Base-by-base conservation (phyloP, 1,140 invertebrate genomes). In the Pogonomyrmex barbatus region DNA sequence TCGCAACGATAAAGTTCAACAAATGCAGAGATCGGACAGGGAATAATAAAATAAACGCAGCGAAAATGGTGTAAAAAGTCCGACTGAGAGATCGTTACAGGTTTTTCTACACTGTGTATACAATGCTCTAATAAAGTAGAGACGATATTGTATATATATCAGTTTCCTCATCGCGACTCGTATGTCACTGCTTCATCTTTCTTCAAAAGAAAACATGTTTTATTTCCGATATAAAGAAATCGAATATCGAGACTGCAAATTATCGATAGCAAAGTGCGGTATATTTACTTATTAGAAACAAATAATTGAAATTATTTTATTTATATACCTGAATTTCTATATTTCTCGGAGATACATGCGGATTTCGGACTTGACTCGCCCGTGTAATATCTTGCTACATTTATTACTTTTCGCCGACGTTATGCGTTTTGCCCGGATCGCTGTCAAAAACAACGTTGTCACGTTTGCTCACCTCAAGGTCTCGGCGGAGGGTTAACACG, bases 391-490 rank as follows among this genome's bases (percentile, higher is more conserved):
- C 10, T 33, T 9, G 45, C 1, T 24, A 50, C 45, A 12, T 70
- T 36, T 71, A 54, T 36, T 39, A 10, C 17, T 78, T 65, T 2
- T 36, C 33, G n/a, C 4, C 45, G 42, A 81, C 50, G 1, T 68
- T 54, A 30, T n/a, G 4, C 62, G n/a, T 42, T 56, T 75, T 2
- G 8, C 4, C 50, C 50, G 58, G 8, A 33, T 76, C 36, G 17
- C 60, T 56, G 67, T 78, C 73, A 36, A 68, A 68, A 88, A 87
- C 82, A 89, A 89, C 85, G 70, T 85, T 87, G 85, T 87, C 47
- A 85, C 54, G 76, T 75, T 79, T 83, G 78, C 68, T 73, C 68
- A 71, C 33, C 63, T 89, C 91, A 92, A 93, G 92, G 92, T 93
- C 79, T 75, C 90, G 88, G 84, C 88, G 83, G 86, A 87, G 79